Evolutionary conservation across 2,113 vertebrate species (phyloP).

Genomic region (Brienomyrus brachyistius): DNA sequence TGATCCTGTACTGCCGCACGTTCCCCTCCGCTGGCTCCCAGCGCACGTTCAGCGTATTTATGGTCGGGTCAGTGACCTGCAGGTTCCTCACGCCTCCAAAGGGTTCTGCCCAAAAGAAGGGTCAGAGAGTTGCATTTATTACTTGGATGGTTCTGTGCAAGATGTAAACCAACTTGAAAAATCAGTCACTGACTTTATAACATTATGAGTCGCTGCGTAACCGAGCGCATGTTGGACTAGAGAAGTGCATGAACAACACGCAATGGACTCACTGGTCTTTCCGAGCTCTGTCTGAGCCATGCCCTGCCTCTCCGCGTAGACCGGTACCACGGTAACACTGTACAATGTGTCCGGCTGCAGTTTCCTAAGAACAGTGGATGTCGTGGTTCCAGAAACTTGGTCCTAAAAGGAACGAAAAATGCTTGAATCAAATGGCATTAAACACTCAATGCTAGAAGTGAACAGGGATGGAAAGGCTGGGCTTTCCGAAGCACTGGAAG

Average conservation of each 20-base stretch:
- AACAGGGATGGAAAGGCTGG: not conserved
- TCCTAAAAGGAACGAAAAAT: conserved; percentile 53
- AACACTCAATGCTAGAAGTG: not conserved
- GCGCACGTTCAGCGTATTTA: conserved; percentile 73
- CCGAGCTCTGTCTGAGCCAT: conserved; percentile 73
- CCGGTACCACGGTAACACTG: conserved; percentile 77
- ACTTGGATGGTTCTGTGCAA: not conserved
- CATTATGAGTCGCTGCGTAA: conserved; percentile 64
- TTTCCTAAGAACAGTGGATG: conserved; percentile 69
- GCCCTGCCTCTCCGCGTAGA: conserved; percentile 79
- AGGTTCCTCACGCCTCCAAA: conserved; percentile 80
- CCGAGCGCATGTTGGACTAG: not conserved
- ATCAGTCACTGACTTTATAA: conserved; percentile 46
- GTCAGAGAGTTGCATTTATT: not conserved
- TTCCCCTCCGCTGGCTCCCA: conserved; percentile 90
- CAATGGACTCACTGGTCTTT: conserved; percentile 74
- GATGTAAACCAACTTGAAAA: not conserved
- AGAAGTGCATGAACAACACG: not conserved
- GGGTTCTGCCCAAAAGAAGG: conserved; percentile 58
- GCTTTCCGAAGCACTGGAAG: not conserved
- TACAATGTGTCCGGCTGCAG: conserved; percentile 84
- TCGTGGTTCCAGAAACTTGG: conserved; percentile 75
- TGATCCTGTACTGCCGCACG: conserved; percentile 79
- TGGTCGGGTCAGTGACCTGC: conserved; percentile 80
- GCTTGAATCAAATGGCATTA: not conserved